A percentile compares a stretch with the other conserved stretches of the same genome.
These are phyloP conservation scores for Climacteris rufus DNA, from an alignment of 2,113 vertebrate genomes.

Conservation along the genomic window DNA sequence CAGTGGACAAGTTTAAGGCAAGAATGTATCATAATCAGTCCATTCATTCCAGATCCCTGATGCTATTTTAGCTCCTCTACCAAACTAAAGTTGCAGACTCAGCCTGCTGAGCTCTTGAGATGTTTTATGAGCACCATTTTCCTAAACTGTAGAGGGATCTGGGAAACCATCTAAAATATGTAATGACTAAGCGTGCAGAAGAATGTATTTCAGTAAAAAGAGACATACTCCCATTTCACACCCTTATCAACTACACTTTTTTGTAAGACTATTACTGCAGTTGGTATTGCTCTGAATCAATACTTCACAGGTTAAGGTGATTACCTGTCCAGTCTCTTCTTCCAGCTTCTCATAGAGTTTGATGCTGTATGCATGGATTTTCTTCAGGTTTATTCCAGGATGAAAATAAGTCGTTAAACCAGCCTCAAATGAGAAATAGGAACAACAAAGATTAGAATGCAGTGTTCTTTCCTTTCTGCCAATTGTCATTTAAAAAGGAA, in stretches of 20 bases:
- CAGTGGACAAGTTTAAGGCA: neutral
- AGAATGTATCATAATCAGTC: neutral
- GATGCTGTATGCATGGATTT: slow-evolving; percentile 92
- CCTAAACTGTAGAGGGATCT: neutral
- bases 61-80: neutral
- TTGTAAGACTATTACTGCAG: neutral
- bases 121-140: neutral
- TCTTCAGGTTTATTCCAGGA: slow-evolving; percentile 97
- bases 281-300: neutral
- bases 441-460: neutral
- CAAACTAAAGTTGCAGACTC: neutral
- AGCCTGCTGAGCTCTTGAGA: neutral
- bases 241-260: neutral
- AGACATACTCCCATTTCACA: neutral
- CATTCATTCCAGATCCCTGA: neutral
- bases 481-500: neutral
- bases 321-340: slow-evolving; percentile 94
- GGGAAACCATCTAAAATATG: neutral
- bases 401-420: slow-evolving; percentile 97
- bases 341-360: slow-evolving; percentile 92
- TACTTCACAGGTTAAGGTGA: neutral
- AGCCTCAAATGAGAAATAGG: slow-evolving; percentile 75
- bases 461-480: neutral
- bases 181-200: neutral
- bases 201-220: neutral